phyloP scores from a whole-genome alignment of 2,113 vertebrate genomes.

The Zosterops borbonicus region DNA sequence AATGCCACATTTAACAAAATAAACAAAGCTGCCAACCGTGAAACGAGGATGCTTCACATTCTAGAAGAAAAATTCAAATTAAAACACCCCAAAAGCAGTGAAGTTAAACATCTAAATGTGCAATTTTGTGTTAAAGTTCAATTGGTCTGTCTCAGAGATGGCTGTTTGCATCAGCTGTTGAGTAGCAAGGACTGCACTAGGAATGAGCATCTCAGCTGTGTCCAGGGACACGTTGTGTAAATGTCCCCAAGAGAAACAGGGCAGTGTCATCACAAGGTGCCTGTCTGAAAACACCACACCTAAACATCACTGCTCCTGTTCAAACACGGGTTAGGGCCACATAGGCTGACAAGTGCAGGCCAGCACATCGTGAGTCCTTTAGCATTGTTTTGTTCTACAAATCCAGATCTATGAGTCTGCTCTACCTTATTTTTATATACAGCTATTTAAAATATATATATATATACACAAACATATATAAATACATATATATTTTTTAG shows the following conservation, averaged over 20 bases:
- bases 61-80: background rate
- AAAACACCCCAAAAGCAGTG: background rate
- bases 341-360: background rate
- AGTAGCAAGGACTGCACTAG: background rate
- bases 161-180: background rate
- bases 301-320: background rate
- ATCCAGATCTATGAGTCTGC: background rate
- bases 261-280: background rate
- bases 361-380: fast-evolving
- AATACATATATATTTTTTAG: background rate
- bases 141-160: background rate
- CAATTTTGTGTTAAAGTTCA: background rate
- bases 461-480: background rate
- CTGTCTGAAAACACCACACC: background rate
- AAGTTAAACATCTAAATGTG: background rate
- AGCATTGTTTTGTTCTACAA: background rate
- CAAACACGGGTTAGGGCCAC: background rate
- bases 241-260: background rate
- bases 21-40: background rate
- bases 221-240: background rate
- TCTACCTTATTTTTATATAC: background rate
- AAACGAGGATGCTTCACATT: background rate
- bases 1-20: background rate
- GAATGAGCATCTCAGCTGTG: fast-evolving
- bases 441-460: too few species aligned